Base-by-base conservation (phyloP, 1,140 invertebrate species). In the Drosophila novamexicana region DNA sequence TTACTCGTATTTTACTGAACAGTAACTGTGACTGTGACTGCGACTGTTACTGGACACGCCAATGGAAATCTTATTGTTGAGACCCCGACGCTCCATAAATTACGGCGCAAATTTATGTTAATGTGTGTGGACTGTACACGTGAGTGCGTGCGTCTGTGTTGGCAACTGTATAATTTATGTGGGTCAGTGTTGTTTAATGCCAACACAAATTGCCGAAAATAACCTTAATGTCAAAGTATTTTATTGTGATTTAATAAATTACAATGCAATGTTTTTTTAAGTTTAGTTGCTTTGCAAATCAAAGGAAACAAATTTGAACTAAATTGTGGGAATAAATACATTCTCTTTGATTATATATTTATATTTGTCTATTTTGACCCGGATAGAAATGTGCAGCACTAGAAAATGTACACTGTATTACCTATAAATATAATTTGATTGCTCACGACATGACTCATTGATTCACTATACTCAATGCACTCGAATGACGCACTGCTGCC, bases 51-150 rank as follows among this genome's bases (percentile, higher is more conserved):
- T 53, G 37, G 6, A 34, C 14, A 22, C 6, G 16, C 9, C n/a
- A 42, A 18, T 29, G 5, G 7, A 40, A 50, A 40, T 50, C 45
- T 50, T 52, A 22, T 50, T 63, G 59, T 40, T 45, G 62, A 39
- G 29, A 58, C 53, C 39, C 12, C 45, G 16, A 59, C 49, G 65
- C 75, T 75, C 64, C 75, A 79, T 84, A 73, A 81, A 85, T 85
- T 64, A 67, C 16, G 22, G 16, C 29, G 40, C 32, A 57, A 81
- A 77, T 81, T 81, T 78, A 77, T 81, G 79, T 69, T 77, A 62
- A 77, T 67, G 44, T 47, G 44, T 47, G 44, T 57, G 72, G 22
- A 42, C 59, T 22, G 14, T 49, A 7, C 40, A 42, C n/a, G 14
- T 49, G 16, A 7, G 16, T 34, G 22, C 22, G 9, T 4, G 22